A percentile compares a stretch with the other conserved stretches of the same genome.
phyloP scores from a whole-genome alignment of 2,888 invertebrate genomes.

The Zhuqinia jingwanae region DNA sequence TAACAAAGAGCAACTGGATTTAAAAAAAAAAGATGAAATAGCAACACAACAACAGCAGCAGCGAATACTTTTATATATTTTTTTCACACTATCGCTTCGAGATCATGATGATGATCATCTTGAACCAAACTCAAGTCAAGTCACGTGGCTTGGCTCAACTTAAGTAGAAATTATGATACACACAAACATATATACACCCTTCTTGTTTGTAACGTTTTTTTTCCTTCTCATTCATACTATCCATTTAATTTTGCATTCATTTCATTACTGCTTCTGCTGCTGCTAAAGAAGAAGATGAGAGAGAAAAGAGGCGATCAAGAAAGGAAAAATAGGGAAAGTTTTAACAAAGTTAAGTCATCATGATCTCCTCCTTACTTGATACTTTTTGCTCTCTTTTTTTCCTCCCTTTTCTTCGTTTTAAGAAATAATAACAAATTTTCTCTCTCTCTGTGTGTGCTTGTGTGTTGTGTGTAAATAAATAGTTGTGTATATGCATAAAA shows the following conservation, averaged over 20 bases:
- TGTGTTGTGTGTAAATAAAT: slow-evolving; percentile 53
- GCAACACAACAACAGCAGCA: not conserved
- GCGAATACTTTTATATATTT: not conserved
- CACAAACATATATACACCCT: not conserved
- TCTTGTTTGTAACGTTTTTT: slow-evolving; percentile 14
- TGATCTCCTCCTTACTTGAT: slow-evolving; percentile 49
- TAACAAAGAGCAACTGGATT: slow-evolving; percentile 28
- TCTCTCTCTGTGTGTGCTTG: not conserved
- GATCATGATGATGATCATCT: not conserved
- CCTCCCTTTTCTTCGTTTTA: slow-evolving; percentile 25
- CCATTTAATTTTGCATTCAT: slow-evolving; percentile 71
- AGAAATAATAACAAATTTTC: slow-evolving; percentile 40
- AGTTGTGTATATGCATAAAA: slow-evolving; percentile 3
- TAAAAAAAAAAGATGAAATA: not conserved
- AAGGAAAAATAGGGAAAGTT: slow-evolving; percentile 45
- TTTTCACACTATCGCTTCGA: not conserved
- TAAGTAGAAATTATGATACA: not conserved
- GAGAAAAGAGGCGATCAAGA: slow-evolving; percentile 26
- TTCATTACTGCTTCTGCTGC: slow-evolving; percentile 38
- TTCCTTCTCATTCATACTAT: not conserved
- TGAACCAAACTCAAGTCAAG: slow-evolving; percentile 38
- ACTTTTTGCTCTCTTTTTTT: slow-evolving; percentile 18
- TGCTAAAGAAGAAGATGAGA: not conserved
- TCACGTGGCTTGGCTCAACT: slow-evolving; percentile 60
- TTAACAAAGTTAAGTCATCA: slow-evolving; percentile 71